Base-by-base conservation (phyloP, 2,113 vertebrate species). In the Accipiter cooperii region DNA sequence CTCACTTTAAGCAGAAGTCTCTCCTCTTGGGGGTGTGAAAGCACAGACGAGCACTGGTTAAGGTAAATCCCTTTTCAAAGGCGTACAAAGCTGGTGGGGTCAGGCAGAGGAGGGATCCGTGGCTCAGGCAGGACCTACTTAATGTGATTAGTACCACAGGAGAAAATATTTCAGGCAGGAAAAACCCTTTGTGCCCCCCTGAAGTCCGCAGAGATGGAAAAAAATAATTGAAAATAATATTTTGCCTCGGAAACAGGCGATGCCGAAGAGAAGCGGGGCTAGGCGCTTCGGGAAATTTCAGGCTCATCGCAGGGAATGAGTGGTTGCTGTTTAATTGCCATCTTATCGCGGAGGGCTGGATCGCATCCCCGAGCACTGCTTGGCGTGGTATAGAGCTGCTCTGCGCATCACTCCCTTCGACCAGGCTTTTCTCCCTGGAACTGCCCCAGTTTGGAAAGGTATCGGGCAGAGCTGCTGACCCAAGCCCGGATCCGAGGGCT, bases 21-120 rank as follows among this genome's bases (percentile, higher is more conserved):
- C 51, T 46, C 49, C 60, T 52, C 18, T 36, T 5, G 2, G 47
- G 31, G 17, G 6, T 65, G 49, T 17, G 71, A 51, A 64, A 46
- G 46, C 38, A 17, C 8, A 0, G 44, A 21, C 2, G 2, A 78
- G 57, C 15, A 3, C 21, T 4, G 20, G 26, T 26, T 2, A 2
- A 74, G 26, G 31, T 52, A 65, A 90, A 77, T 83, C 71, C 51
- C 19, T 40, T 57, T 77, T 46, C 87, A 54, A 54, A 85, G 75
- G 61, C 5, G 2, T 40, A 31, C 74, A 29, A 42, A 76, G 63
- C 69, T 15, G 8, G 15, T 8, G 60, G 57, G 44, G 26, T 82
- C 70, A 60, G 70, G 85, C 73, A 49, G 57, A 22, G 49, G 16
- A 71, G 49, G 75, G 60, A 84, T 49, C 44, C 4, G 6, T 20